Conservation (phyloP, 1,140 invertebrate genomes). For the Bradynema listronoti region DNA sequence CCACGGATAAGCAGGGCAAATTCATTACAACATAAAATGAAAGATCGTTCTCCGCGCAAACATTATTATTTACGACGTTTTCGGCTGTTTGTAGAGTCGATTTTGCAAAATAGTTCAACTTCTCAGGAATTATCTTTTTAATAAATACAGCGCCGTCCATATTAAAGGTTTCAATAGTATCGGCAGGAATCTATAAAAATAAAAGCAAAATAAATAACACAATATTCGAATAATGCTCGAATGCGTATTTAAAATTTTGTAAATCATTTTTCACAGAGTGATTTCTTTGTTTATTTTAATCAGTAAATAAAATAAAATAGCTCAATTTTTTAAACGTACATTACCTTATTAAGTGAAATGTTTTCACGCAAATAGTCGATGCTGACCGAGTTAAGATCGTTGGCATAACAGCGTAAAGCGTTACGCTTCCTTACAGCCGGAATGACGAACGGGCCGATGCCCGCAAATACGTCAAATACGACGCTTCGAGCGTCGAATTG, state of each 20-base stretch:
- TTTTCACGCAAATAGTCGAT: conserved; percentile 78
- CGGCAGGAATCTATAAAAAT: conserved; percentile 20
- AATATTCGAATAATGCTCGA: not conserved
- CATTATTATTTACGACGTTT: not conserved
- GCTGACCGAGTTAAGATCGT: conserved; percentile 90
- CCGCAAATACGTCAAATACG: conserved; percentile 88
- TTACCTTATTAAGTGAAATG: conserved; percentile 74
- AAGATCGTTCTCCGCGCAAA: too few species aligned
- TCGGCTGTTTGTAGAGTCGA: not conserved
- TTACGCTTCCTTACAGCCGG: conserved; percentile 63
- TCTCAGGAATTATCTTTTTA: conserved; percentile 62
- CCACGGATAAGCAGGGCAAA: conserved; percentile 79
- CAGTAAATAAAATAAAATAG: too few species aligned
- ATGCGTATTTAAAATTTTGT: too few species aligned
- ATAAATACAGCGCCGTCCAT: conserved; percentile 84
- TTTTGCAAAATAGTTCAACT: conserved; percentile 57
- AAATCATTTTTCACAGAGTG: too few species aligned
- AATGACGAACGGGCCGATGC: conserved; percentile 87
- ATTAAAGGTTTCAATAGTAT: conserved; percentile 66
- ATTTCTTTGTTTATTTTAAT: too few species aligned
- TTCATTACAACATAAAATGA: conserved; percentile 88
- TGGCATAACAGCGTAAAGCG: conserved; percentile 69
- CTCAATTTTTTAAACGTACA: too few species aligned
- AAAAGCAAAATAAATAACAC: not conserved
- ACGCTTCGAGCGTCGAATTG: conserved; percentile 64